These are phyloP conservation scores for Rhopilema esculentum DNA, from an alignment of 30 jellyfish, hydroid and myxozoan genomes.

Conservation along the genomic window DNA sequence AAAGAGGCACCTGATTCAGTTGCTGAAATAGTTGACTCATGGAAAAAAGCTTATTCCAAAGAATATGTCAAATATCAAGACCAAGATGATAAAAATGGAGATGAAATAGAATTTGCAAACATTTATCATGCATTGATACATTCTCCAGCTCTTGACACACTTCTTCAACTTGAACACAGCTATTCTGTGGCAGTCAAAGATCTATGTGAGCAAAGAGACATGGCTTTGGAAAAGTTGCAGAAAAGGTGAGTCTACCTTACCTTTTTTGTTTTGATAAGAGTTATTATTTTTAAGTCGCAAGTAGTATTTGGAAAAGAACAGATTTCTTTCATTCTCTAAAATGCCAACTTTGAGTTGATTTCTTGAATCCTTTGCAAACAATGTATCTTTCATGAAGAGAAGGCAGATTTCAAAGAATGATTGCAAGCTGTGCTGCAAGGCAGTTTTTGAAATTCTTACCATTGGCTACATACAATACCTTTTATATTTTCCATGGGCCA, in stretches of 20 bases:
- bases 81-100: slow-evolving; percentile 42
- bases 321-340: no score
- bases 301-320: background rate
- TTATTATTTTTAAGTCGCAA: background rate
- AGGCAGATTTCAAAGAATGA: no score
- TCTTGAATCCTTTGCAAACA: no score
- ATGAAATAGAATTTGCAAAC: slow-evolving; percentile 78
- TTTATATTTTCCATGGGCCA: no score
- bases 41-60: slow-evolving; percentile 74
- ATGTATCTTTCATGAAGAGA: no score
- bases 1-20: slow-evolving; percentile 32
- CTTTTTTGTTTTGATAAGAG: no score
- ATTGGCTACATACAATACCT: no score
- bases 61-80: slow-evolving; percentile 56
- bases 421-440: no score
- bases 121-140: slow-evolving; percentile 89
- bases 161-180: slow-evolving; percentile 85
- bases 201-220: slow-evolving; percentile 71
- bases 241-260: slow-evolving; percentile 51
- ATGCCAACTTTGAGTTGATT: no score
- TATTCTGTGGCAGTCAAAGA: slow-evolving; percentile 85
- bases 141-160: slow-evolving; percentile 95
- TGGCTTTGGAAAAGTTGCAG: slow-evolving; percentile 64
- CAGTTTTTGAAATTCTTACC: no score
- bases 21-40: slow-evolving; percentile 43